Base-by-base conservation (phyloP, 2,888 invertebrate species). In the Eutolmus rufibarbis region DNA sequence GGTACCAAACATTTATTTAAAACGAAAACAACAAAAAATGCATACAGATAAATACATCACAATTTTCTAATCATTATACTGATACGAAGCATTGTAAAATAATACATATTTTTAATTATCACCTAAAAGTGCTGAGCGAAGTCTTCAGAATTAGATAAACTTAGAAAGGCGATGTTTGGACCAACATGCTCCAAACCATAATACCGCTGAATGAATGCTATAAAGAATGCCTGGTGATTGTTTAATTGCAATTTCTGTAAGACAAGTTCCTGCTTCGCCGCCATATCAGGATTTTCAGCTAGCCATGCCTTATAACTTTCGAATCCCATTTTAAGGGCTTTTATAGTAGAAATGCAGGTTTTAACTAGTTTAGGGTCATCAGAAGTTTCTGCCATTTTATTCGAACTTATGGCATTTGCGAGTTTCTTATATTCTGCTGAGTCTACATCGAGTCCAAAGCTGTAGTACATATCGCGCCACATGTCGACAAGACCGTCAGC, bases 171-270 rank as follows among this genome's bases (percentile, higher is more conserved):
- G 5, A 82, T 2, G 19, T 82, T 57, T 9, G 82, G 31, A 23
- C 16, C 23, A 3, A 82, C 4, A 37, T 82, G 82, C 3, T 82
- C 66, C 14, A 66, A 37, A 12, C 82, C 82, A 82, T 34, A 82
- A 23, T 37, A 82, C 2, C 57, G 66, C 56, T 82, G 82, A 23
- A 37, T 56, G 37, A 82, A 82, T 14, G 82, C 56, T 16, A 82
- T 37, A 51, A 82, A 82, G 19, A 82, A 82, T 9, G 66, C 56
- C n/a, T 82, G 82, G 19, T 57, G 16, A 66, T 82, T 82, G 31
- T 28, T 82, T 2, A 82, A 14, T 31, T 23, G 12, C 8, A 82
- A 8, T 37, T 40, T 66, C 14, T 82, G 28, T 23, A 82, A 57
- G 9, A 19, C 4, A 19, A 57, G n/a, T 34, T 31, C 82, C 19